Conservation (phyloP, 2,797 vertebrate species). For the Coreius guichenoti region DNA sequence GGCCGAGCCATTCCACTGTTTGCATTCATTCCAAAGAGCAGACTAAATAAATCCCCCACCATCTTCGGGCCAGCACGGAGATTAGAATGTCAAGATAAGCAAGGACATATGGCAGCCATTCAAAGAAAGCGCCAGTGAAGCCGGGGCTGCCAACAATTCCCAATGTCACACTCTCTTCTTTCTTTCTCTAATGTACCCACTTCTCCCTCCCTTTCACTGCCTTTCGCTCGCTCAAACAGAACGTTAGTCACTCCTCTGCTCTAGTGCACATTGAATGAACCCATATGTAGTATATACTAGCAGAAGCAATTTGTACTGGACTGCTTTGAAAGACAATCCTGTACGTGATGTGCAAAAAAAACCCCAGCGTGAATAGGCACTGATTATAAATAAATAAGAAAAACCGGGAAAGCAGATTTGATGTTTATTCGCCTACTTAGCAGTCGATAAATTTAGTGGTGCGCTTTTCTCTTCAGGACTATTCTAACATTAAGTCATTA, state of each 20-base stretch:
- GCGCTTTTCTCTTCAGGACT: not conserved
- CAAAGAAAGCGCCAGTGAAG: slow-evolving; percentile 59
- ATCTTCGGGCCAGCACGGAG: slow-evolving; percentile 72
- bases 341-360: not conserved
- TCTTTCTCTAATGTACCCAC: slow-evolving; percentile 51
- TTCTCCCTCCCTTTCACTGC: slow-evolving; percentile 44
- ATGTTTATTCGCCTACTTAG: slow-evolving; percentile 25
- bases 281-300: slow-evolving; percentile 54
- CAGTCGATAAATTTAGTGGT: not conserved
- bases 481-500: slow-evolving; percentile 22
- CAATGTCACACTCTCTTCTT: slow-evolving; percentile 57
- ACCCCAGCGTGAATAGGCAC: not conserved
- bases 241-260: slow-evolving; percentile 52
- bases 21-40: slow-evolving; percentile 70
- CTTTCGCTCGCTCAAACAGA: slow-evolving; percentile 33
- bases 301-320: slow-evolving; percentile 21
- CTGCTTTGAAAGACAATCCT: slow-evolving; percentile 39
- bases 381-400: slow-evolving; percentile 17
- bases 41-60: slow-evolving; percentile 79
- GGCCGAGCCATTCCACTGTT: slow-evolving; percentile 56
- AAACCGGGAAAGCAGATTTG: slow-evolving; percentile 1
- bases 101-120: slow-evolving; percentile 69
- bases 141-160: slow-evolving; percentile 65
- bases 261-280: slow-evolving; percentile 36
- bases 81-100: slow-evolving; percentile 81